Conservation (phyloP, 2,113 vertebrate genomes). For the Mionectes macconnelli region DNA sequence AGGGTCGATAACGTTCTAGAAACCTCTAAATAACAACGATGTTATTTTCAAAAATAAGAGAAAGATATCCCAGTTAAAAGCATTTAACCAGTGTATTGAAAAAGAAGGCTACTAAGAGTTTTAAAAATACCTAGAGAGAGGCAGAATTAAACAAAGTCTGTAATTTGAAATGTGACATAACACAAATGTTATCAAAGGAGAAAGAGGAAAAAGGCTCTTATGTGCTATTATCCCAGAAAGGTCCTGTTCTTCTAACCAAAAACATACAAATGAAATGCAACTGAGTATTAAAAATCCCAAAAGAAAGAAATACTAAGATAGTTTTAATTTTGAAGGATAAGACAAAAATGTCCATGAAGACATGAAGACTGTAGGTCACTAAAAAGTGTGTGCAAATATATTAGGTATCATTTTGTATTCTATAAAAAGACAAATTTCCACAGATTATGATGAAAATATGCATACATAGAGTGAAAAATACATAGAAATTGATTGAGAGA, state of each 20-base stretch:
- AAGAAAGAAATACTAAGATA: not conserved
- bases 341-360: not conserved
- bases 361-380: not conserved
- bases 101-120: not conserved
- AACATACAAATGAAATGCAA: not conserved
- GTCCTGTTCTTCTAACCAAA: not conserved
- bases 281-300: not conserved
- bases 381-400: not conserved
- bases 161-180: not conserved
- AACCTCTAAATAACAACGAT: not conserved
- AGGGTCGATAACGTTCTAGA: not conserved
- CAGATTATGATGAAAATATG: not conserved
- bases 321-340: not conserved
- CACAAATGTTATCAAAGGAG: not conserved
- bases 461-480: not conserved
- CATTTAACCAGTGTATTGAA: not conserved
- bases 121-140: not conserved
- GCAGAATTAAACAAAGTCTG: not conserved
- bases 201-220: not conserved
- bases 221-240: not conserved
- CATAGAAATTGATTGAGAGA: not conserved
- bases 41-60: not conserved
- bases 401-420: not conserved
- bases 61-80: not conserved
- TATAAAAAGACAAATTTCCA: not conserved